These are phyloP conservation scores for Tiphia femorata DNA, from an alignment of 2,888 invertebrate genomes.

Conservation along the genomic window DNA sequence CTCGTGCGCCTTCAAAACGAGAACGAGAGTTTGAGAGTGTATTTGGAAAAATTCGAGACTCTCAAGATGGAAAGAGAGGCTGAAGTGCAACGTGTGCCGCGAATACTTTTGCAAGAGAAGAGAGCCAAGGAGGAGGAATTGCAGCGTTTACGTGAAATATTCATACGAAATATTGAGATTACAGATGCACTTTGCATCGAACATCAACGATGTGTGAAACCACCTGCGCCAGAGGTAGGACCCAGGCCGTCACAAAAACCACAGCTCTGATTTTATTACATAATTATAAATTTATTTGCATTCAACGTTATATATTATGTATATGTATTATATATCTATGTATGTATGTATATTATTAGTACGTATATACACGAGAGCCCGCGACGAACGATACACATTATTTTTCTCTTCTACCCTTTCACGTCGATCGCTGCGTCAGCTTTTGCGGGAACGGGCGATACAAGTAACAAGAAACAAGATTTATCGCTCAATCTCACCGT, in stretches of 20 bases:
- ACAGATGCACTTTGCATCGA: slow-evolving; percentile 42
- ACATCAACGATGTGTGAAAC: slow-evolving; percentile 36
- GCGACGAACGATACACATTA: slow-evolving; percentile 1
- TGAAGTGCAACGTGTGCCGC: slow-evolving; percentile 38
- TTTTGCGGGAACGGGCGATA: too few species aligned
- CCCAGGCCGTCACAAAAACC: neutral
- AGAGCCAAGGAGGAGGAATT: slow-evolving; percentile 34
- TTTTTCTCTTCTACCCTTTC: too few species aligned
- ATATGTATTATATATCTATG: slow-evolving; percentile 11
- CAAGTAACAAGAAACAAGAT: too few species aligned
- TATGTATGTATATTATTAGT: too few species aligned
- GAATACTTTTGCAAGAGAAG: slow-evolving; percentile 38
- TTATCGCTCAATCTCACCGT: too few species aligned
- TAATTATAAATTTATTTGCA: slow-evolving; percentile 23
- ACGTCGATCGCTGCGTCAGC: too few species aligned
- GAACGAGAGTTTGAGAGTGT: slow-evolving; percentile 34
- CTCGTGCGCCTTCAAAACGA: slow-evolving; percentile 39
- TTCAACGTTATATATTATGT: slow-evolving; percentile 20
- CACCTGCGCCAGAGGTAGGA: neutral
- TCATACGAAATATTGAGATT: slow-evolving; percentile 39
- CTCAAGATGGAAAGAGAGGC: slow-evolving; percentile 38
- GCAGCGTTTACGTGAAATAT: slow-evolving; percentile 20
- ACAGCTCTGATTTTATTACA: neutral
- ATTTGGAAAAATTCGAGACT: slow-evolving; percentile 34
- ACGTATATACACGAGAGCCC: slow-evolving; percentile 22